Percentiles rank a stretch among this genome's conserved stretches.
phyloP scores from a whole-genome alignment of 2,797 vertebrate genomes.

The Anguilla megastoma region DNA sequence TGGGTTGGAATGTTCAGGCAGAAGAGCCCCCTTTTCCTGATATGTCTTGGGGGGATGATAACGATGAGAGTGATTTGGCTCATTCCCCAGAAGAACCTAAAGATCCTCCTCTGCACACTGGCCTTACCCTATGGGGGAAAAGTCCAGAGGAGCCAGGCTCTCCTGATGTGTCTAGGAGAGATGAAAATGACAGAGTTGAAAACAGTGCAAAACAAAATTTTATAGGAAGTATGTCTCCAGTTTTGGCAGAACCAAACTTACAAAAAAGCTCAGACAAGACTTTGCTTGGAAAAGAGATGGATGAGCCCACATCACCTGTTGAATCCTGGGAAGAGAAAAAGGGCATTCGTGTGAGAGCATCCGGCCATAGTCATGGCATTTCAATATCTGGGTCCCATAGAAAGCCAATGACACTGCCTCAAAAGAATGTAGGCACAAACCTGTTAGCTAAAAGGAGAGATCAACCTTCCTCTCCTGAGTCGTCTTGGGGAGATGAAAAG shows the following conservation, averaged over 20 bases:
- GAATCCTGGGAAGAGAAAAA: constrained; percentile 45
- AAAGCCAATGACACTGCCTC: background rate
- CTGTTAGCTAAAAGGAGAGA: background rate
- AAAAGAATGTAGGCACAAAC: background rate
- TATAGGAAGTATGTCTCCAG: background rate
- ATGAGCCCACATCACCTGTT: constrained; percentile 32
- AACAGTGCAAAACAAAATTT: constrained; percentile 36
- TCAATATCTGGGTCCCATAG: background rate
- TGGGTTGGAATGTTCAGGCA: background rate
- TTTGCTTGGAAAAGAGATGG: background rate
- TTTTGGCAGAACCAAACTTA: background rate
- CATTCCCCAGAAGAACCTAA: background rate
- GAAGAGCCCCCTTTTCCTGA: constrained; percentile 52
- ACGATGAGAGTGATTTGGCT: constrained; percentile 31
- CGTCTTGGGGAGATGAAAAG: background rate
- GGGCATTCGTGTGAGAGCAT: background rate
- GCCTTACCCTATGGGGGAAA: background rate
- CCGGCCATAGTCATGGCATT: background rate
- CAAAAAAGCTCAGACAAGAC: background rate
- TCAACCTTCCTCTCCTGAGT: background rate
- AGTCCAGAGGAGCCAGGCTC: constrained; percentile 24
- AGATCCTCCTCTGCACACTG: constrained; percentile 6
- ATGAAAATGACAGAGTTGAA: constrained; percentile 32
- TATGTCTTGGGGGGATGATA: constrained; percentile 55
- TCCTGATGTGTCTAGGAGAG: constrained; percentile 36